These are phyloP conservation scores for Catharus ustulatus DNA, from an alignment of 2,797 vertebrate genomes.

Conservation along the genomic window DNA sequence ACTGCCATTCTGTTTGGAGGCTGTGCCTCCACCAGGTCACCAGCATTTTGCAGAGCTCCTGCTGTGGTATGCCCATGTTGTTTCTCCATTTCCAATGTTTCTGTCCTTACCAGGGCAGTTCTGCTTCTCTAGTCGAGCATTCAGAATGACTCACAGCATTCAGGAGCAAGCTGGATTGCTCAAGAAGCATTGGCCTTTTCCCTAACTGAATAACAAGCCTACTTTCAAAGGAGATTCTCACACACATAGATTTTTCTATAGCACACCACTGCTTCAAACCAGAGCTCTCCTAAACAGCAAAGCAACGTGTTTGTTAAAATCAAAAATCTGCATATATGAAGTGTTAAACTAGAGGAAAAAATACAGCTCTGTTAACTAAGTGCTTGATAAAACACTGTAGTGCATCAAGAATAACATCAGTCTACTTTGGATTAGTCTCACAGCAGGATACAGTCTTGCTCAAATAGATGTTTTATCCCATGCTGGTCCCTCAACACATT, in stretches of 20 bases:
- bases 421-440: not conserved
- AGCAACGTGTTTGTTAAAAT: not conserved
- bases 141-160: not conserved
- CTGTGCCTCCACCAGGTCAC: not conserved
- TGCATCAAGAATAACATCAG: not conserved
- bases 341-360: not conserved
- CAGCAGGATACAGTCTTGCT: not conserved
- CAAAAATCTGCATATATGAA: not conserved
- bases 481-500: not conserved
- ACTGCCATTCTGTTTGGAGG: accelerated
- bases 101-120: not conserved
- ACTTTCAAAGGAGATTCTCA: not conserved
- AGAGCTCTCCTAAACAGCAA: not conserved
- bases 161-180: not conserved
- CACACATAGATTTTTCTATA: not conserved
- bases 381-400: not conserved
- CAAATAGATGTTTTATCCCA: not conserved
- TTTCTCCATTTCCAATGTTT: not conserved
- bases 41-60: not conserved
- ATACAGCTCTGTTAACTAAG: not conserved
- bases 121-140: not conserved
- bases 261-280: not conserved
- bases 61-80: accelerated
- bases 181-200: not conserved
- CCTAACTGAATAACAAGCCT: not conserved